A percentile compares a stretch with the other conserved stretches of the same genome.
phyloP scores from a whole-genome alignment of 2,113 vertebrate species.

The Tragelaphus buxtoni region DNA sequence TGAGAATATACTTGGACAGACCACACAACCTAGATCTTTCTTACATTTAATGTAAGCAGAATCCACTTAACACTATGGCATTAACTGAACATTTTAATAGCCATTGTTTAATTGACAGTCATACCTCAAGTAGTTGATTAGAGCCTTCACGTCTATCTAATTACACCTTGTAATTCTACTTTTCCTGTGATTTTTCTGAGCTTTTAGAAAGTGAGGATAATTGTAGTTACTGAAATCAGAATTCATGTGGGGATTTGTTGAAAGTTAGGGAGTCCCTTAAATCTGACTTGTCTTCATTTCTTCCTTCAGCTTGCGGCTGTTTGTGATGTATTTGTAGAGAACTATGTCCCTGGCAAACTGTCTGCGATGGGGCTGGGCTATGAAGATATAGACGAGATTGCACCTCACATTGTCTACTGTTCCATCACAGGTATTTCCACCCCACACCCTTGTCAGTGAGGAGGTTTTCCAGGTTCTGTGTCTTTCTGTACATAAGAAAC shows the following conservation, averaged over 20 bases:
- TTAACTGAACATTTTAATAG: background rate
- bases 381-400: constrained; percentile 83
- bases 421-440: constrained; percentile 91
- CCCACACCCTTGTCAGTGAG: background rate
- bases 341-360: constrained; percentile 93
- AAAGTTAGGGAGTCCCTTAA: constrained; percentile 28
- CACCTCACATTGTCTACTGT: constrained; percentile 91
- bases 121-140: background rate
- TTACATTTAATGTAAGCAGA: background rate
- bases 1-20: background rate
- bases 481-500: constrained; percentile 21
- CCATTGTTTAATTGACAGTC: background rate
- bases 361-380: constrained; percentile 89
- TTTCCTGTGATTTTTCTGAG: constrained; percentile 14
- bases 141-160: background rate
- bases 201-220: background rate
- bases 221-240: constrained; percentile 52
- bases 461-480: background rate
- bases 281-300: constrained; percentile 55
- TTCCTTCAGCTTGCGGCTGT: constrained; percentile 87
- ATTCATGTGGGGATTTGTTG: background rate
- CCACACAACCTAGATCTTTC: background rate
- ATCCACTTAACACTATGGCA: background rate
- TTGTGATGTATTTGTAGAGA: constrained; percentile 94
- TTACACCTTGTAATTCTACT: background rate